phyloP scores from a whole-genome alignment of 2,113 vertebrate species.

The Desmodus rotundus region DNA sequence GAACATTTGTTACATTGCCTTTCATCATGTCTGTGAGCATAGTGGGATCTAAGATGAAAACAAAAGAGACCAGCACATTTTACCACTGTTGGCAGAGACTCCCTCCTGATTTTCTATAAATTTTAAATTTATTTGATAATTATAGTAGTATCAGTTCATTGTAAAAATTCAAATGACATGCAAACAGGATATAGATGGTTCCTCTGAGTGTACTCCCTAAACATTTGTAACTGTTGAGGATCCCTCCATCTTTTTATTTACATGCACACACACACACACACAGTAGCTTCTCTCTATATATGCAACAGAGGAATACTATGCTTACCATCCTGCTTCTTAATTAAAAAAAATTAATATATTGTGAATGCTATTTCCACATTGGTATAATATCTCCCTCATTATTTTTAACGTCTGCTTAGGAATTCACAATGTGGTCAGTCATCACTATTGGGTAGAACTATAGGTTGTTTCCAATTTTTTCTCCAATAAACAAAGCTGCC shows the following conservation, averaged over 20 bases:
- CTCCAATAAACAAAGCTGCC: not conserved
- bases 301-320: not conserved
- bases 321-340: not conserved
- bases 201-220: not conserved
- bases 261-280: not conserved
- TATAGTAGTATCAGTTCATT: not conserved
- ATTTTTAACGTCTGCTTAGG: not conserved
- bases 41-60: conserved; percentile 90
- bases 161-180: not conserved
- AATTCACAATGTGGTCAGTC: not conserved
- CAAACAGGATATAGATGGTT: not conserved
- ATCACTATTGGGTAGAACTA: not conserved
- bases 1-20: conserved; percentile 98
- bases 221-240: not conserved
- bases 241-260: not conserved
- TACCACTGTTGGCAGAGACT: not conserved
- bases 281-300: not conserved
- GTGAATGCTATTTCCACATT: not conserved
- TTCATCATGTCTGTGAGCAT: conserved; percentile 99
- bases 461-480: not conserved
- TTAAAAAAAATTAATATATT: not conserved
- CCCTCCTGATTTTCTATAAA: not conserved
- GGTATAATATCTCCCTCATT: not conserved
- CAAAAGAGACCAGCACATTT: not conserved
- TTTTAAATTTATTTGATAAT: not conserved